These are phyloP conservation scores for Amiota minor DNA, from an alignment of 2,888 invertebrate species.

Conservation along the genomic window DNA sequence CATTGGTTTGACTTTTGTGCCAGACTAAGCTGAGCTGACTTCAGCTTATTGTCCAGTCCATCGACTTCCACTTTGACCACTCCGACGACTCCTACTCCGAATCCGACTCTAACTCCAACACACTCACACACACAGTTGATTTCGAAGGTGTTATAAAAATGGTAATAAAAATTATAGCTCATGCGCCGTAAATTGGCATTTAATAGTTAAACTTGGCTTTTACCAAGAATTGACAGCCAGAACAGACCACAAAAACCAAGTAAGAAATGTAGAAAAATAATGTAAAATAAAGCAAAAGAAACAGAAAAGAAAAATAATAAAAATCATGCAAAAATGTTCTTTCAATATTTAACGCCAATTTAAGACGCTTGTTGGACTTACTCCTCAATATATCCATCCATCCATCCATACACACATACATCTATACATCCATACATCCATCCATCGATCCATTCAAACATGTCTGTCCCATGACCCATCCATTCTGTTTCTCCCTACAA, in stretches of 20 bases:
- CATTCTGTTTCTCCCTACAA: neutral
- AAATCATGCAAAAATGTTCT: constrained; percentile 19
- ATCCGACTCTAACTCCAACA: neutral
- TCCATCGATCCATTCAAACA: neutral
- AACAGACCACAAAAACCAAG: constrained; percentile 1
- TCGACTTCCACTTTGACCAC: neutral
- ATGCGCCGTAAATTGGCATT: constrained; percentile 66
- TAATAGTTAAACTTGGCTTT: constrained; percentile 60
- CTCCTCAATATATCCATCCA: neutral
- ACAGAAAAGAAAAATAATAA: constrained; percentile 2
- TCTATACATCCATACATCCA: neutral
- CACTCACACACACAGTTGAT: neutral
- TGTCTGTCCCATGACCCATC: no score
- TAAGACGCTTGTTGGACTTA: neutral
- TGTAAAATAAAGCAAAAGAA: neutral
- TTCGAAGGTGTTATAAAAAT: constrained; percentile 61
- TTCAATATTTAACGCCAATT: constrained; percentile 26
- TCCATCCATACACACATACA: neutral
- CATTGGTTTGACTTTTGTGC: no score
- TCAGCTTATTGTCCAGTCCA: neutral
- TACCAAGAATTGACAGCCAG: constrained; percentile 62
- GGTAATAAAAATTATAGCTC: constrained; percentile 66
- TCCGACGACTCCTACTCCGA: neutral
- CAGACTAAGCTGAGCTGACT: no score
- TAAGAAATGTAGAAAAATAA: neutral